Evolutionary conservation across 2,888 invertebrate genomes (phyloP).

Genomic region (Smittia sp.): DNA sequence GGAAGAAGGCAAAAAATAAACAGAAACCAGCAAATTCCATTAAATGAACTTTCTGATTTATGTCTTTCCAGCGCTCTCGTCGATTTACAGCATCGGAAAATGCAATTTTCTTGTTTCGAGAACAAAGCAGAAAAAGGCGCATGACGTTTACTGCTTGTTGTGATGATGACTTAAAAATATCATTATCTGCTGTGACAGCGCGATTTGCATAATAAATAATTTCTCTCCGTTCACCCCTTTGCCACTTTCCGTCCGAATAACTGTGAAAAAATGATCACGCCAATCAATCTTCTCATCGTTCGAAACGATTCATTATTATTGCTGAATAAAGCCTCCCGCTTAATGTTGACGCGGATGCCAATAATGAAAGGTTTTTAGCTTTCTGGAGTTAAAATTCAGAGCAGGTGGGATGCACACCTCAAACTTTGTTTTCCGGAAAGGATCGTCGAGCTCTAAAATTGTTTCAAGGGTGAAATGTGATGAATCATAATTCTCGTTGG

Average conservation of each 20-base stretch:
- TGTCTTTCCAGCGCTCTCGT: not conserved
- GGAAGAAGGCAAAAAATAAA: not conserved
- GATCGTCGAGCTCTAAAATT: not conserved
- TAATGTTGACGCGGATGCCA: too few species aligned
- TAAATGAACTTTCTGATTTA: constrained; percentile 41
- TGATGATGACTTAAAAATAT: constrained; percentile 17
- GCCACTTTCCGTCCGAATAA: not conserved
- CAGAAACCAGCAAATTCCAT: constrained; percentile 41
- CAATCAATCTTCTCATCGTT: constrained; percentile 36
- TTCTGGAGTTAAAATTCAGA: too few species aligned
- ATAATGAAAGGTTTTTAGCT: too few species aligned
- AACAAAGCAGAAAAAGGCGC: not conserved
- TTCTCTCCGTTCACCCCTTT: constrained; percentile 18
- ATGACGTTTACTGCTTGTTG: not conserved
- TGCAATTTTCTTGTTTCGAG: constrained; percentile 38
- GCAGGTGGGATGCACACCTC: too few species aligned
- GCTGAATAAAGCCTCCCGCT: constrained; percentile 1
- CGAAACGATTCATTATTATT: constrained; percentile 38
- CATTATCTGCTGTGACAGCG: constrained; percentile 36
- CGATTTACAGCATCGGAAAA: constrained; percentile 34
- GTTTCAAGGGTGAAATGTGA: not conserved
- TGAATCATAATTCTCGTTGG: not conserved
- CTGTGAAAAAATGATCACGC: constrained; percentile 35
- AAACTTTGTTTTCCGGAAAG: not conserved
- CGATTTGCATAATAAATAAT: constrained; percentile 41